These are phyloP conservation scores for Dasyornis broadbenti DNA, from an alignment of 2,113 vertebrate species.

Conservation along the genomic window DNA sequence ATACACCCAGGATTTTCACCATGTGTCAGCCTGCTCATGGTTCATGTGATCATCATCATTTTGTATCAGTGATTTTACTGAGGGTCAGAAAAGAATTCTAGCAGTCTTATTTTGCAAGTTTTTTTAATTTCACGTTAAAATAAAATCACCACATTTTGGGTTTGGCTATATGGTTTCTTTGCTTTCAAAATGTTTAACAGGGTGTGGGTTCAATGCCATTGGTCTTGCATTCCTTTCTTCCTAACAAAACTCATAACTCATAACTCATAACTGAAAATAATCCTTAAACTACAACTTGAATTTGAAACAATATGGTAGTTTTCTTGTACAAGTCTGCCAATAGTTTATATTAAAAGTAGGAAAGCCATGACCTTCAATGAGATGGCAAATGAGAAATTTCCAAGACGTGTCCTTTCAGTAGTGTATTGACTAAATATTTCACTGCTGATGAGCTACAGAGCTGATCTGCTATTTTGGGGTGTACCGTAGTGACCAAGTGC, in stretches of 20 bases:
- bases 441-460: neutral
- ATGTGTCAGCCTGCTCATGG: neutral
- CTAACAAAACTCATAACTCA: neutral
- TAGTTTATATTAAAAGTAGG: neutral
- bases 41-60: neutral
- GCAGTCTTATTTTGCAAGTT: neutral
- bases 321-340: neutral
- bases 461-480: neutral
- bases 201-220: rapidly evolving
- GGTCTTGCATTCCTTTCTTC: neutral
- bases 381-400: neutral
- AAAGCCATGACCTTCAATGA: neutral
- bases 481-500: neutral
- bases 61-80: neutral
- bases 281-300: neutral
- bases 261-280: too few relatives aligned
- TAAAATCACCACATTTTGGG: neutral
- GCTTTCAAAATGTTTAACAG: neutral
- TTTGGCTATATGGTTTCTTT: neutral
- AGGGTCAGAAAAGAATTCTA: neutral
- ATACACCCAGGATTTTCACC: neutral
- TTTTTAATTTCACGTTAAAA: neutral
- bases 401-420: neutral
- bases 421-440: neutral
- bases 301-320: neutral